These are phyloP conservation scores for Andrena hattorfiana DNA, from an alignment of 2,888 invertebrate genomes.

Conservation along the genomic window DNA sequence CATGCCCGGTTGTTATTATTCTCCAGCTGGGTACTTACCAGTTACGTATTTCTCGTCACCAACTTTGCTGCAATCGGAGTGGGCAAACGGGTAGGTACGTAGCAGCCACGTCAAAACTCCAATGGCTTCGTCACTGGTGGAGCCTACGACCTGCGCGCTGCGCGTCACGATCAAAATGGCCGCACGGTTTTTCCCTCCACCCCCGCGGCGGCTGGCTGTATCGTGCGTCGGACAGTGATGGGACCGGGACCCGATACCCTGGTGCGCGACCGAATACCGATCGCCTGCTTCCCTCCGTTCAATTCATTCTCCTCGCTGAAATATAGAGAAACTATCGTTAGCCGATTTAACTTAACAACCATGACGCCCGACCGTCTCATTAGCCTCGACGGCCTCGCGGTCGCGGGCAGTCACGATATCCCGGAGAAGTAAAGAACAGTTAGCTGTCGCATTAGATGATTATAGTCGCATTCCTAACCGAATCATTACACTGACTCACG, in stretches of 20 bases:
- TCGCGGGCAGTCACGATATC: too few relatives aligned
- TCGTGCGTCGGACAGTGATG: constrained; percentile 47
- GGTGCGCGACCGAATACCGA: constrained; percentile 14
- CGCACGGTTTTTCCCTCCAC: constrained; percentile 78
- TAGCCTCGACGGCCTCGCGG: too few relatives aligned
- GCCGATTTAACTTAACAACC: neutral
- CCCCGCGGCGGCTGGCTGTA: constrained; percentile 26
- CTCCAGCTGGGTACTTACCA: constrained; percentile 92
- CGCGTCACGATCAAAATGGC: constrained; percentile 92
- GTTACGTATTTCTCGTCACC: constrained; percentile 98
- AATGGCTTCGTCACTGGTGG: constrained; percentile 93
- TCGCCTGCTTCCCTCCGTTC: constrained; percentile 11
- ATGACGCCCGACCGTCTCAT: too few relatives aligned
- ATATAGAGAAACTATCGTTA: neutral
- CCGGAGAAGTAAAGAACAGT: neutral
- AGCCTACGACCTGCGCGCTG: constrained; percentile 89
- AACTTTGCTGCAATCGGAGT: constrained; percentile 97
- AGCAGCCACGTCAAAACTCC: constrained; percentile 96
- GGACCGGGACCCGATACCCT: constrained; percentile 36
- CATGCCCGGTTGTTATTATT: constrained; percentile 87
- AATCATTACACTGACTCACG: neutral
- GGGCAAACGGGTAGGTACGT: constrained; percentile 97
- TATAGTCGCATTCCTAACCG: neutral
- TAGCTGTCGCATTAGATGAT: neutral
- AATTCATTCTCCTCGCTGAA: too few relatives aligned